These are phyloP conservation scores for Penaeus chinensis DNA, from an alignment of 1,140 invertebrate species.

Conservation along the genomic window DNA sequence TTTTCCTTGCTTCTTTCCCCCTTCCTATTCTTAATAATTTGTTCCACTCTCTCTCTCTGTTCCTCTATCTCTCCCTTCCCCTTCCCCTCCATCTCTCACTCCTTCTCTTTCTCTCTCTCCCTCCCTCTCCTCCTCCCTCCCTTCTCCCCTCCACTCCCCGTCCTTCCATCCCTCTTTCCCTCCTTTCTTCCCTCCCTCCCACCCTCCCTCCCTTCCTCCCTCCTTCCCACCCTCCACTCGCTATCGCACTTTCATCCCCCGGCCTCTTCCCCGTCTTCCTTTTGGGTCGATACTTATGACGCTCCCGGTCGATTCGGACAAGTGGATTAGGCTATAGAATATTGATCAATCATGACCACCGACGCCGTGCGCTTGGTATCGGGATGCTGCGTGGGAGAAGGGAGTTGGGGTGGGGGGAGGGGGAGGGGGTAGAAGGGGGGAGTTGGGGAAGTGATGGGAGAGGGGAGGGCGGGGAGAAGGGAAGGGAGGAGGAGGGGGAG, in stretches of 20 bases:
- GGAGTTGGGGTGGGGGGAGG: not conserved
- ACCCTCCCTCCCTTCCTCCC: too few species aligned
- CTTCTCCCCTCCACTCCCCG: not conserved
- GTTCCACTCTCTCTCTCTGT: constrained; percentile 14
- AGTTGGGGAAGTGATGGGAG: not conserved
- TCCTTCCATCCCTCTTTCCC: not conserved
- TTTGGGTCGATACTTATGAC: too few species aligned
- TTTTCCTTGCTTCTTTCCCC: not conserved
- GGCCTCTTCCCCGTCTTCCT: too few species aligned
- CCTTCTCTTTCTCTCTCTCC: not conserved
- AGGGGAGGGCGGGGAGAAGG: too few species aligned
- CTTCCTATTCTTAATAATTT: not conserved
- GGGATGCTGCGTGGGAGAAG: not conserved
- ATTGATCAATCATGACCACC: too few species aligned
- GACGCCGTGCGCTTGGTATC: too few species aligned
- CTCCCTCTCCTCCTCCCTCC: not conserved
- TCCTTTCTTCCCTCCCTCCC: not conserved
- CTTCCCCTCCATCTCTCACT: not conserved
- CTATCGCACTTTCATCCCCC: too few species aligned
- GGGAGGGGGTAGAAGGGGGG: not conserved
- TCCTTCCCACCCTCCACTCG: too few species aligned
- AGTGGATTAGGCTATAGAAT: too few species aligned
- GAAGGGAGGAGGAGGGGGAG: too few species aligned
- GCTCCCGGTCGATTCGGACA: too few species aligned
- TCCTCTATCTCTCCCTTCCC: constrained; percentile 12